These are phyloP conservation scores for Brotula barbata DNA, from an alignment of 2,797 vertebrate species.

Conservation along the genomic window DNA sequence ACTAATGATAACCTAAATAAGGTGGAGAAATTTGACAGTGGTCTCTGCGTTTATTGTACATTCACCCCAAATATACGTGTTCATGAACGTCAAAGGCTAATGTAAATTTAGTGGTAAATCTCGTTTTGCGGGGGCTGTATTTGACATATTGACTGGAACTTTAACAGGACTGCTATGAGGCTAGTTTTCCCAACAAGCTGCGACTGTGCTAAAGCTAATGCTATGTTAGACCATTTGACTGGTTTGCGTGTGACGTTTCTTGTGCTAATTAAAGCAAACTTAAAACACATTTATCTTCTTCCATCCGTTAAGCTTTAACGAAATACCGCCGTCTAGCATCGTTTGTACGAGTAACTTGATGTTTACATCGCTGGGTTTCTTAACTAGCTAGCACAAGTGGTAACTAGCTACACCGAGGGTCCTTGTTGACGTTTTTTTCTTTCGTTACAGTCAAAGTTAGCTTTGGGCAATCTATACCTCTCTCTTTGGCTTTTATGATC, in stretches of 20 bases:
- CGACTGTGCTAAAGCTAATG: slow-evolving; percentile 26
- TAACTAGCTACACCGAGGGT: slow-evolving; percentile 8
- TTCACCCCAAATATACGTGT: neutral
- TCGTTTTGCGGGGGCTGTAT: slow-evolving; percentile 46
- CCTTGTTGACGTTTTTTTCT: neutral
- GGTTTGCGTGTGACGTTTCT: neutral
- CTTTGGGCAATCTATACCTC: accelerated
- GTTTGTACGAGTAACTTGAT: slow-evolving; percentile 29
- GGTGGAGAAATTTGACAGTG: slow-evolving; percentile 24
- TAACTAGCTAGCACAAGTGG: slow-evolving; percentile 35
- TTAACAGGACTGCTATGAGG: slow-evolving; percentile 41
- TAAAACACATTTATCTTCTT: too few relatives aligned
- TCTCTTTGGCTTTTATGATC: neutral
- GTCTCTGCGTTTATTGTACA: neutral
- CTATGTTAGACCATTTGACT: slow-evolving; percentile 4
- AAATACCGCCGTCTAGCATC: neutral
- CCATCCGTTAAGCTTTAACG: too few relatives aligned
- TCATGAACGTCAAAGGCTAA: neutral
- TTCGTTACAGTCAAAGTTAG: neutral
- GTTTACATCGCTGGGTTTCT: slow-evolving; percentile 66
- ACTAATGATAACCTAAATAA: slow-evolving; percentile 32
- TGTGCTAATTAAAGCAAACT: neutral
- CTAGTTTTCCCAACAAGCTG: slow-evolving; percentile 49
- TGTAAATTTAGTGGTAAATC: neutral
- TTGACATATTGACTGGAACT: slow-evolving; percentile 46